A percentile compares a stretch with the other conserved stretches of the same genome.
Conservation (phyloP, 1,140 invertebrate genomes). For the Triops longicaudatus region DNA sequence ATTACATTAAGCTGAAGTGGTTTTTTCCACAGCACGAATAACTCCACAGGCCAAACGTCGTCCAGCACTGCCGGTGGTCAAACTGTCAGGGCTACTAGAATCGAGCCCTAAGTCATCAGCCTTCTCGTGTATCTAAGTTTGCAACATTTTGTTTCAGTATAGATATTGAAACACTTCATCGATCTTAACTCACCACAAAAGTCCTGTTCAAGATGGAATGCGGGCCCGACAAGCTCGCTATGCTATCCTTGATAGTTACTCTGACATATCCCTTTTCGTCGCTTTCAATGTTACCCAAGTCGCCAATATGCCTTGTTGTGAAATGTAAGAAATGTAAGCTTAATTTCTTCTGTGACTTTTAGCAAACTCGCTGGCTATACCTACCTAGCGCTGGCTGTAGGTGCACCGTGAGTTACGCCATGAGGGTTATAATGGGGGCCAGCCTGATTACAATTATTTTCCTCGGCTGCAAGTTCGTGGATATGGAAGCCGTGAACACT, state of each 20-base stretch:
- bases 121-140: conserved; percentile 23
- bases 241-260: conserved; percentile 39
- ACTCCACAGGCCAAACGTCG: conserved; percentile 66
- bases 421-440: conserved; percentile 92
- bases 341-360: background rate
- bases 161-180: background rate
- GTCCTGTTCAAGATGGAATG: conserved; percentile 26
- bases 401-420: conserved; percentile 78
- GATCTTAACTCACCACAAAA: conserved; percentile 22
- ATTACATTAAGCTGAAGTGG: background rate
- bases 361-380: background rate
- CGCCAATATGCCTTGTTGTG: conserved; percentile 40
- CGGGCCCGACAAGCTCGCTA: conserved; percentile 37
- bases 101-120: conserved; percentile 26
- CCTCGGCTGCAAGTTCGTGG: conserved; percentile 20
- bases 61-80: conserved; percentile 68
- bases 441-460: conserved; percentile 43
- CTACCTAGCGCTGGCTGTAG: conserved; percentile 47
- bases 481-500: conserved; percentile 25
- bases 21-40: conserved; percentile 39
- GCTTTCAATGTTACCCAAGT: conserved; percentile 44
- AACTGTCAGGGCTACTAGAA: conserved; percentile 13
- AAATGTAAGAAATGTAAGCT: background rate
- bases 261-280: conserved; percentile 37
- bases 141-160: background rate